These are phyloP conservation scores for Decapterus maruadsi DNA, from an alignment of 2,797 vertebrate species.

Conservation along the genomic window DNA sequence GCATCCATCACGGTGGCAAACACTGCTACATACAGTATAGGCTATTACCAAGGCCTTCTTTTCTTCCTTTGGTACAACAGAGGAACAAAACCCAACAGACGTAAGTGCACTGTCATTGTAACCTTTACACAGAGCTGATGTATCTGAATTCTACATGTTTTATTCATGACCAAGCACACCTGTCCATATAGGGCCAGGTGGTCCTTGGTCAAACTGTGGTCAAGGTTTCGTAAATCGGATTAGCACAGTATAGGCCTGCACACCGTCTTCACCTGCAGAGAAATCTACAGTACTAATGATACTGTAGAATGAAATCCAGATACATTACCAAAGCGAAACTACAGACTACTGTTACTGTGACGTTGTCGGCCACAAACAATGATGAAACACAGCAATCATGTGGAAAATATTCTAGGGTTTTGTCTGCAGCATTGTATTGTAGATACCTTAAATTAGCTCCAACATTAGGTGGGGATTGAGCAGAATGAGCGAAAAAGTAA, in stretches of 20 bases:
- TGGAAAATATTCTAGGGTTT: constrained; percentile 35
- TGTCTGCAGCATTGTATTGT: constrained; percentile 57
- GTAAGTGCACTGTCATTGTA: constrained; percentile 86
- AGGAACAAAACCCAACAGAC: constrained; percentile 81
- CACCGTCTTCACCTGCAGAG: constrained; percentile 10
- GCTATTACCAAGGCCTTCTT: constrained; percentile 83
- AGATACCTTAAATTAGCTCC: constrained; percentile 75
- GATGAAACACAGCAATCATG: constrained; percentile 39
- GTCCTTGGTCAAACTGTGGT: constrained; percentile 2
- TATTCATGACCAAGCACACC: constrained; percentile 75
- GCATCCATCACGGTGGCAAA: constrained; percentile 89
- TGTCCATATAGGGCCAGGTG: constrained; percentile 10
- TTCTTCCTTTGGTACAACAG: constrained; percentile 62
- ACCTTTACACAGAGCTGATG: constrained; percentile 68
- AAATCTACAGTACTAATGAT: constrained; percentile 6
- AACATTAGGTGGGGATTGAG: constrained; percentile 74
- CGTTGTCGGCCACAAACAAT: constrained; percentile 35
- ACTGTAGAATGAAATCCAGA: constrained; percentile 9
- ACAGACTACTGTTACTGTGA: not conserved
- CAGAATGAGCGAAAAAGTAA: constrained; percentile 74
- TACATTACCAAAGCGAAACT: not conserved
- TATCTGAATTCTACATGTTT: constrained; percentile 79
- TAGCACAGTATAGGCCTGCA: not conserved
- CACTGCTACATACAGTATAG: constrained; percentile 83
- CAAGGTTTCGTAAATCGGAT: constrained; percentile 25